Percentiles rank a stretch among this genome's conserved stretches.
phyloP scores from a whole-genome alignment of 2,888 invertebrate species.

The Polymixis lichenea region DNA sequence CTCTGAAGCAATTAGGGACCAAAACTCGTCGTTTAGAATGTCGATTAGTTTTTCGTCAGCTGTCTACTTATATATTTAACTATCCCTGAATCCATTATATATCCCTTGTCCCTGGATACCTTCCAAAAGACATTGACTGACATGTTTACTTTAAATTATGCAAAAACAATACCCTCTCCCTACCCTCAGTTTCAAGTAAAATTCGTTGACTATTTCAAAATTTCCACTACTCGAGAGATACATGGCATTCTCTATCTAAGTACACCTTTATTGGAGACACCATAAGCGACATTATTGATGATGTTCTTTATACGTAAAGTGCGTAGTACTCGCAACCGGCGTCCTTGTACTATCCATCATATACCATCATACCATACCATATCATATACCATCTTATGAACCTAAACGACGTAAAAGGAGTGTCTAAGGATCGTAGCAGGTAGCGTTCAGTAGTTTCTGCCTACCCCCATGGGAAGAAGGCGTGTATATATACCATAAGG shows the following conservation, averaged over 20 bases:
- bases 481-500: no score
- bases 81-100: conserved; percentile 26
- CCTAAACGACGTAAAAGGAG: no score
- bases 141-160: conserved; percentile 44
- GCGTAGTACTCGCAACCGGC: background rate
- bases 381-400: no score
- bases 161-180: conserved; percentile 8
- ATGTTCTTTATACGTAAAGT: background rate
- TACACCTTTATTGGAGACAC: background rate
- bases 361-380: no score
- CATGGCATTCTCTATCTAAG: background rate
- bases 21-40: conserved; percentile 12
- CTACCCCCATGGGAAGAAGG: no score
- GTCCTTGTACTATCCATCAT: no score
- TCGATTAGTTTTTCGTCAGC: conserved; percentile 37
- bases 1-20: conserved; percentile 33
- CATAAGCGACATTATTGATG: background rate
- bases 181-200: background rate
- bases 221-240: background rate
- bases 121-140: conserved; percentile 27
- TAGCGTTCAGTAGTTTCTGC: no score
- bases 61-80: conserved; percentile 20
- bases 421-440: no score
- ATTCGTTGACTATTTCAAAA: background rate
- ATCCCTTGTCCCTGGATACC: conserved; percentile 18